These are phyloP conservation scores for Magallana nippona DNA, from an alignment of 2,888 invertebrate genomes.

Conservation along the genomic window DNA sequence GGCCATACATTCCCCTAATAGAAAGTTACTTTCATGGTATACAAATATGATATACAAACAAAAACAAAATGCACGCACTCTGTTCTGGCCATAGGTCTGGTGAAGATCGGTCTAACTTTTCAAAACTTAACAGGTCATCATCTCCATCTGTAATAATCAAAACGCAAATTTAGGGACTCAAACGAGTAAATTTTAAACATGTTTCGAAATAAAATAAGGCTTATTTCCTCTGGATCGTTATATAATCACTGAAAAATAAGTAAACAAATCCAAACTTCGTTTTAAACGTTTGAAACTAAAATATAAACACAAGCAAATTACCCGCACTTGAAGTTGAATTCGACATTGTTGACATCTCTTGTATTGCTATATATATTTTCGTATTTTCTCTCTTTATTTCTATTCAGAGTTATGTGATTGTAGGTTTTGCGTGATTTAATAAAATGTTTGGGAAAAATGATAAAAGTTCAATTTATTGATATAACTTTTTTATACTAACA, in stretches of 20 bases:
- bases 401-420: not conserved
- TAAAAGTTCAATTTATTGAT: too few species aligned
- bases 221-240: too few species aligned
- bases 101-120: constrained; percentile 95
- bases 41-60: not conserved
- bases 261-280: too few species aligned
- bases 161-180: not conserved
- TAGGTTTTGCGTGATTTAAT: not conserved
- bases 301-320: constrained; percentile 19
- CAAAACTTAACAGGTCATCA: constrained; percentile 91
- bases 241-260: not conserved
- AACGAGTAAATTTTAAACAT: too few species aligned
- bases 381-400: not conserved
- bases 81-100: constrained; percentile 98
- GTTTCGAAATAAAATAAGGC: too few species aligned
- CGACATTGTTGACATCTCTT: constrained; percentile 13
- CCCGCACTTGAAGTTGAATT: constrained; percentile 13
- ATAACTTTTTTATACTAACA: too few species aligned
- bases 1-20: too few species aligned
- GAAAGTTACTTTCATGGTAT: not conserved
- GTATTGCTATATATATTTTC: not conserved
- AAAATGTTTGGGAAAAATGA: too few species aligned
- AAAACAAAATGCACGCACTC: constrained; percentile 84
- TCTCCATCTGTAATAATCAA: constrained; percentile 70
- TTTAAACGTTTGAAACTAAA: too few species aligned